Conservation (phyloP, 1,140 invertebrate species). For the Scaptomyza montana region DNA sequence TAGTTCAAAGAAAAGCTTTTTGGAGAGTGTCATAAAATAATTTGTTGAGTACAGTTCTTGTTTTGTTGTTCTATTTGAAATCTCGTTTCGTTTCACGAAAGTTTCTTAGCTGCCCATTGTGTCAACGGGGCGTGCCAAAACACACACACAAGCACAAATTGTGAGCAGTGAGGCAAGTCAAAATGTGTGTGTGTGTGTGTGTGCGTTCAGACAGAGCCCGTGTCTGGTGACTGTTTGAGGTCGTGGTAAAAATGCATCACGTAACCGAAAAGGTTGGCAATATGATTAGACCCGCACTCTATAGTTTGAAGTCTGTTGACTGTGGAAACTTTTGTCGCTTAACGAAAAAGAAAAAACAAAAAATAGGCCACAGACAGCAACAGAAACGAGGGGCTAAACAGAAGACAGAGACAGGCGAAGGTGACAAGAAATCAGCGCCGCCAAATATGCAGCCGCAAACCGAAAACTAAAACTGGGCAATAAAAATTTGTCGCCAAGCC, state of each 20-base stretch:
- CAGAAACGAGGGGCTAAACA: not conserved
- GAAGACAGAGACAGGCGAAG: not conserved
- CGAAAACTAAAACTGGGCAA: conserved; percentile 63
- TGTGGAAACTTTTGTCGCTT: conserved; percentile 54
- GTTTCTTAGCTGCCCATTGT: conserved; percentile 53
- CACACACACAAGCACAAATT: conserved; percentile 76
- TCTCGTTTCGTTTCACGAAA: conserved; percentile 40
- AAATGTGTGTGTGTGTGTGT: conserved; percentile 48
- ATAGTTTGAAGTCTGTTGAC: conserved; percentile 22
- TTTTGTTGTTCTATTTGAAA: conserved; percentile 1
- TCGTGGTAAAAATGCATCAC: conserved; percentile 70
- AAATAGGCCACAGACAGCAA: conserved; percentile 7
- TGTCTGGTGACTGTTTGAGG: conserved; percentile 35
- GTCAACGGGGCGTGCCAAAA: conserved; percentile 49
- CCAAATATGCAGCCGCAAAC: conserved; percentile 54
- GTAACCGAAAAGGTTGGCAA: conserved; percentile 65
- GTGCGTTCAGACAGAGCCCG: not conserved
- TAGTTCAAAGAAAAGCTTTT: no score
- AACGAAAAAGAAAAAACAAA: not conserved
- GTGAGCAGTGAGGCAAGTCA: conserved; percentile 52
- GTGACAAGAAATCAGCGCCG: conserved; percentile 53
- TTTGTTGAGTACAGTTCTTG: not conserved
- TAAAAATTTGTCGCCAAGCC: conserved; percentile 78
- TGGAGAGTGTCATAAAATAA: no score
- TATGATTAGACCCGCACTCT: conserved; percentile 70